Conservation (phyloP, 2,113 vertebrate genomes). For the Pseudorectes ferrugineus region DNA sequence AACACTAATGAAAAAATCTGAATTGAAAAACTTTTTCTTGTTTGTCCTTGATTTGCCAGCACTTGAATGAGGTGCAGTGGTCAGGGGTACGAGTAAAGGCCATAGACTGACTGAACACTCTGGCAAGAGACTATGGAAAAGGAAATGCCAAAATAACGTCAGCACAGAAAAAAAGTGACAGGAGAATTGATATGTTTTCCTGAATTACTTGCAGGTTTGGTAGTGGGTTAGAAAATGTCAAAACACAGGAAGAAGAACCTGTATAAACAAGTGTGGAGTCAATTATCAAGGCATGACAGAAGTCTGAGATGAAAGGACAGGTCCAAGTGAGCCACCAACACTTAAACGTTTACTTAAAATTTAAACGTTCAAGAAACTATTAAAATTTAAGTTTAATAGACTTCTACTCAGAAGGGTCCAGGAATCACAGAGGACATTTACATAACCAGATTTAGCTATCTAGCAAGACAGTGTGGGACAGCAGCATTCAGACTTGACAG, state of each 20-base stretch:
- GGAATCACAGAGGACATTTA: background rate
- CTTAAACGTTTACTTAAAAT: background rate
- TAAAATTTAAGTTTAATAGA: background rate
- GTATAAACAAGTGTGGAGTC: conserved; percentile 7
- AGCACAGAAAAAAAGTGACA: background rate
- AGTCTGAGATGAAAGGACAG: background rate
- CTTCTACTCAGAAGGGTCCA: background rate
- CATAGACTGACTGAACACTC: background rate
- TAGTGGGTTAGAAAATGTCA: background rate
- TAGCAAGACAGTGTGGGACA: background rate
- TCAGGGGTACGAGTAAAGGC: background rate
- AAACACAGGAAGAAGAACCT: conserved; percentile 41
- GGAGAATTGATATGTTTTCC: conserved; percentile 14
- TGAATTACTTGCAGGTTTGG: conserved; percentile 6
- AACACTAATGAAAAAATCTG: background rate
- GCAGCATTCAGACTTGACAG: background rate
- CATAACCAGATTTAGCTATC: background rate
- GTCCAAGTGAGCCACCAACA: background rate
- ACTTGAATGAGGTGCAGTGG: background rate
- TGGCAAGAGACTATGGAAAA: background rate
- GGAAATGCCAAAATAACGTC: background rate
- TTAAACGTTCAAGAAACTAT: background rate
- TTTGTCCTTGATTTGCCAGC: background rate
- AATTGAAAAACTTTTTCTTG: background rate
- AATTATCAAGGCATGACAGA: background rate